These are phyloP conservation scores for Brachynemurus nebulosus DNA, from an alignment of 2,888 invertebrate species.

Conservation along the genomic window DNA sequence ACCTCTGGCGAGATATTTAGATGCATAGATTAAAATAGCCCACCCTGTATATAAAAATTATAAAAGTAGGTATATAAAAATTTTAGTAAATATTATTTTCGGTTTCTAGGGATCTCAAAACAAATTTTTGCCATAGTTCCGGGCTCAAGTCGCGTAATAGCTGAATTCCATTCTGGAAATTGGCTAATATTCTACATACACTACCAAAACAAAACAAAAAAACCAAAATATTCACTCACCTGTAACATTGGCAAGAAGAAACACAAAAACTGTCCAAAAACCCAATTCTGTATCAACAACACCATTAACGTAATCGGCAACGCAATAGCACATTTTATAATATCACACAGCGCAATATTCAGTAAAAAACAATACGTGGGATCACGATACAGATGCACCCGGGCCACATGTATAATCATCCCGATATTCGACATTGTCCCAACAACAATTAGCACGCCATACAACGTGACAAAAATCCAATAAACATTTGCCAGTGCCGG, in stretches of 20 bases:
- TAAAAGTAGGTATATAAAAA: too few relatives aligned
- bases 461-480: constrained; percentile 46
- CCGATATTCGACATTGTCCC: constrained; percentile 44
- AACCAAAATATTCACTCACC: constrained; percentile 29
- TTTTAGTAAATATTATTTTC: too few relatives aligned
- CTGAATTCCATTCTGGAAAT: too few relatives aligned
- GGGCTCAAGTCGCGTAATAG: too few relatives aligned
- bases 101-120: too few relatives aligned
- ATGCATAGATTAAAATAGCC: too few relatives aligned
- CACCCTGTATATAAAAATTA: too few relatives aligned
- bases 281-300: constrained; percentile 55
- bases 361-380: constrained; percentile 50
- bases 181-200: too few relatives aligned
- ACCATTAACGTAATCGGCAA: constrained; percentile 53
- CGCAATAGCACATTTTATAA: constrained; percentile 51
- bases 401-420: constrained; percentile 40
- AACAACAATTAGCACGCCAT: constrained; percentile 39
- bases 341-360: constrained; percentile 50
- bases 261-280: constrained; percentile 56
- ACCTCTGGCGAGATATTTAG: too few relatives aligned
- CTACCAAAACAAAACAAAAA: neutral
- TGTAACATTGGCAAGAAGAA: constrained; percentile 60
- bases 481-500: constrained; percentile 41
- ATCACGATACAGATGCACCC: constrained; percentile 41
- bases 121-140: too few relatives aligned